Evolutionary conservation across 2,113 vertebrate genomes (phyloP), one percentile per base, ranked within the genome.

Genomic region (Pycnonotus jocosus): DNA sequence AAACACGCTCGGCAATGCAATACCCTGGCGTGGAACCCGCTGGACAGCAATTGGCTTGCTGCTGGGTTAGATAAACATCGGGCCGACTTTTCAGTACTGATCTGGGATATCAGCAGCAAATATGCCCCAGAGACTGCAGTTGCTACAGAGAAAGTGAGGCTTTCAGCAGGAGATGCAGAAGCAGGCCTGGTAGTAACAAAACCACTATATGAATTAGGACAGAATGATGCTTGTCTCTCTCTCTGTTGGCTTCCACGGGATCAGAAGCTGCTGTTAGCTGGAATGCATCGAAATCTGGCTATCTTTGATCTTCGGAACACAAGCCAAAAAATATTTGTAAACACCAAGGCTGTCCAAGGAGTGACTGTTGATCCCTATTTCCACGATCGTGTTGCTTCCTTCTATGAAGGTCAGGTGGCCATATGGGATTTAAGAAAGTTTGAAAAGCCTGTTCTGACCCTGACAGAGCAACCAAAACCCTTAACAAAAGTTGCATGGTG

Each of bases 361-460:
- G 99, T 99, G 71, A 99, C 99, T 2, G 99, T 99, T 2, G 99
- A 99, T 96, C 99, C 99, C 0, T 98, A 99, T 95, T 99, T 99
- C 97, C 99, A 98, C 0, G 99, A 99, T 95, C 98, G 99, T 0
- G 99, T 99, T 56, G 99, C 99, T 57, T 99, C 99, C 91, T 99
- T 99, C 97, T 99, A 99, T 61, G 99, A 99, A 98, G 99, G 99
- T 10, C 99, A 99, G 96, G 99, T 99, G 96, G 99, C 99, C 70
- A 99, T 99, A 97, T 99, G 99, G 99, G 99, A 99, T 96, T 98
- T 99, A 81, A 98, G 99, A 66, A 99, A 99, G 96, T 99, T 99
- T 95, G 99, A 99, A 94, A 99, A 99, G 94, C 99, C 99, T 3
- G 99, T 99, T 78, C 98, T 99, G 74, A 99, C 99, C 2, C 97